Percentiles rank a stretch among this genome's conserved stretches.
These are phyloP conservation scores for Dryobotodes eremita DNA, from an alignment of 2,888 invertebrate genomes.

Conservation along the genomic window DNA sequence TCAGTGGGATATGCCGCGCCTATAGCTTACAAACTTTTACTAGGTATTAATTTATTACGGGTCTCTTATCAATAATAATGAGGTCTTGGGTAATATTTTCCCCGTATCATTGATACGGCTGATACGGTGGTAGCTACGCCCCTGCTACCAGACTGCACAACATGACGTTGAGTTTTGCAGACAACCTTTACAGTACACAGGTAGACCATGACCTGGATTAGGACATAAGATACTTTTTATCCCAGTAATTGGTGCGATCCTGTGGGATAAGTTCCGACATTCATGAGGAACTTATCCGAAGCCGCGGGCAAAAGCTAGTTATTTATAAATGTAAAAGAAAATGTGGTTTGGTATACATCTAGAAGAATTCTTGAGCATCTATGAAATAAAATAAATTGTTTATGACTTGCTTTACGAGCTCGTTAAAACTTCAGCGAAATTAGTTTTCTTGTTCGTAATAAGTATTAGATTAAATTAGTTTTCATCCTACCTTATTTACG, in stretches of 20 bases:
- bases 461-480: constrained; percentile 7
- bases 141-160: no score
- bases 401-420: constrained; percentile 32
- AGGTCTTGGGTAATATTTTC: no score
- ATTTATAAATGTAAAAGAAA: constrained; percentile 3
- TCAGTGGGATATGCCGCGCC: no score
- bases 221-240: neutral
- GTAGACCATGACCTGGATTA: neutral
- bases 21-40: no score
- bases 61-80: no score
- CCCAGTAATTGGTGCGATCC: neutral
- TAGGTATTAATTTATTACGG: no score
- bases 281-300: neutral
- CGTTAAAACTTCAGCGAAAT: constrained; percentile 39
- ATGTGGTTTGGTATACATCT: neutral
- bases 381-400: constrained; percentile 35
- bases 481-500: neutral
- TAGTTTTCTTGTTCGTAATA: constrained; percentile 17
- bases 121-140: no score
- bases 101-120: no score
- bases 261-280: no score
- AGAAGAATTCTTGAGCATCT: neutral
- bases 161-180: no score
- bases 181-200: neutral
- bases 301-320: neutral